phyloP scores from a whole-genome alignment of 2,797 vertebrate species.

The Notolabrus celidotus region DNA sequence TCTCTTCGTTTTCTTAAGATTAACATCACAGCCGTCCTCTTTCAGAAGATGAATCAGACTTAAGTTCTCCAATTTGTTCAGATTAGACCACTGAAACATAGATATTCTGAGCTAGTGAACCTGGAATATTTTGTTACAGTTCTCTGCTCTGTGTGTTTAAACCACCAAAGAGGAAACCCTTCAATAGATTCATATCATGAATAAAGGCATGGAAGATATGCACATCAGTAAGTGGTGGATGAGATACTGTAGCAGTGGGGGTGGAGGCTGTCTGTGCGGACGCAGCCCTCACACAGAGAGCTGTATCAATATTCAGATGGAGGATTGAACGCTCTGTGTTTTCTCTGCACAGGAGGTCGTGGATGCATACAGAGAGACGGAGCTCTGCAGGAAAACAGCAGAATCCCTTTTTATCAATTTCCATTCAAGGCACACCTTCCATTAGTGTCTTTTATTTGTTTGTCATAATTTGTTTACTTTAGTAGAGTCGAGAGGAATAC shows the following conservation, averaged over 20 bases:
- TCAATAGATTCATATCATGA: not conserved
- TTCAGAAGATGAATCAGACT: not conserved
- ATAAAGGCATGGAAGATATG: not conserved
- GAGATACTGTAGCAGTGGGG: constrained; percentile 19
- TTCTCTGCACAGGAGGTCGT: constrained; percentile 46
- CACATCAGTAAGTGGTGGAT: constrained; percentile 5
- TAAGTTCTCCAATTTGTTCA: not conserved
- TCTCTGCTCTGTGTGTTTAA: not conserved
- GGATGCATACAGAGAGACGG: constrained; percentile 26
- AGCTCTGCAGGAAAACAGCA: constrained; percentile 25
- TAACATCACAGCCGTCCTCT: not conserved
- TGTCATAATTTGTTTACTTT: not conserved
- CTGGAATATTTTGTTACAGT: not conserved
- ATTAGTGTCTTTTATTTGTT: not conserved
- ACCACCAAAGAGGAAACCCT: not conserved
- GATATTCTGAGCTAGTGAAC: not conserved
- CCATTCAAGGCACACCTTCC: not conserved
- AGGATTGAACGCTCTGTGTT: constrained; percentile 37
- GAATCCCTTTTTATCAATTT: not conserved
- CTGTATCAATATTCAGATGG: constrained; percentile 58
- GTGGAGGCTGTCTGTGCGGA: constrained; percentile 18
- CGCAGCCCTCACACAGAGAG: constrained; percentile 24
- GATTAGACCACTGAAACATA: not conserved
- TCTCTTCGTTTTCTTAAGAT: no score
- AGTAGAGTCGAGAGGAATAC: not conserved